A percentile compares a stretch with the other conserved stretches of the same genome.
phyloP scores from a whole-genome alignment of 2,797 vertebrate species.

The Euphonia xanthogaster region DNA sequence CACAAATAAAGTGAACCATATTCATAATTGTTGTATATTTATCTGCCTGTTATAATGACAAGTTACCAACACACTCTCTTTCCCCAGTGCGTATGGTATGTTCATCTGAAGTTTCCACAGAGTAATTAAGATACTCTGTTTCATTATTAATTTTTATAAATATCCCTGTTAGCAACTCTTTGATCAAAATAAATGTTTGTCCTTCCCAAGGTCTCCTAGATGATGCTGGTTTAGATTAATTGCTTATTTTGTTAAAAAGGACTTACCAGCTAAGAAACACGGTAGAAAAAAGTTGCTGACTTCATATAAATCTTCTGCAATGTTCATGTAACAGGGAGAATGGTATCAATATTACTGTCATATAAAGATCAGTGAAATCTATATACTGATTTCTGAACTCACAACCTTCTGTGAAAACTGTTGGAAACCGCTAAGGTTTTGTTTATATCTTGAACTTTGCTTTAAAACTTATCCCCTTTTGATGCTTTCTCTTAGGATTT shows the following conservation, averaged over 20 bases:
- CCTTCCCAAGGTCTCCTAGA: not conserved
- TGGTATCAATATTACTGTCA: not conserved
- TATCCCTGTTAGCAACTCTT: not conserved
- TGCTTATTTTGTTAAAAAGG: not conserved
- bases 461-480: not conserved
- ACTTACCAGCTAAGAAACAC: not conserved
- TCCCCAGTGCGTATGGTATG: not conserved
- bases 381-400: not conserved
- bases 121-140: not conserved
- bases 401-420: not conserved
- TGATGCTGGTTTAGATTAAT: not conserved
- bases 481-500: not conserved
- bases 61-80: not conserved
- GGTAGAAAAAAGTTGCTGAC: not conserved
- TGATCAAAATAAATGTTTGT: not conserved
- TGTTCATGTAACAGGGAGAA: not conserved
- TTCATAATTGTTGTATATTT: not conserved
- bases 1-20: not conserved
- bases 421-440: not conserved
- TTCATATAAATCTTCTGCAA: not conserved
- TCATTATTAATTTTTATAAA: not conserved
- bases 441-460: not conserved
- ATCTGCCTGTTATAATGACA: not conserved
- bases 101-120: not conserved
- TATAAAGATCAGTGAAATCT: not conserved